Evolutionary conservation across 2,888 invertebrate genomes (phyloP), one percentile per base, ranked within the genome.

Genomic region (Caenorhabditis sp.): DNA sequence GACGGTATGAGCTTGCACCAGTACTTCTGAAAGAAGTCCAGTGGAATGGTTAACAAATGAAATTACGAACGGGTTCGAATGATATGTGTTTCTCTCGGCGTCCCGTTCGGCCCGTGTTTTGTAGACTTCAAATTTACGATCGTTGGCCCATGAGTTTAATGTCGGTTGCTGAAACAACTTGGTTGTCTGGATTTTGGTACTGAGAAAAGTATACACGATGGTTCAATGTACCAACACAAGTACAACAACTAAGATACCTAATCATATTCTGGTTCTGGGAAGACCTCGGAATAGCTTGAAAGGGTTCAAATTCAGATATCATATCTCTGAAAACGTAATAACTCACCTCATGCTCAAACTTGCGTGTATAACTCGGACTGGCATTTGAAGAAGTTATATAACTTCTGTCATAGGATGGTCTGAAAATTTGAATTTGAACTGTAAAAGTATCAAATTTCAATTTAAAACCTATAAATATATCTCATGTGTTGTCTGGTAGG

Each of bases 21-120:
- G 85, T 85, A 24, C 76, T 84, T 72, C 70, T 80, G 54, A 54
- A 70, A 58, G 14, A 12, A 8, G 6, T 49, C 28, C 7, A n/a
- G 12, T 31, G 6, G 35, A 16, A 5, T 14, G 19, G n/a, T 26
- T 35, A 12, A 6, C 19, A 6, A 31, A 58, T 31, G 0, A 8
- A 31, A 58, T 16, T 22, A 26, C 82, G 44, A 44, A 79, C 77
- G 56, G 44, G 38, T 58, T 73, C 14, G 82, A 19, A 41, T 85
- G 85, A 74, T 85, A 82, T 22, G 89, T 88, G 49, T 88, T 87
- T 70, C 82, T 85, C 74, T 91, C 90, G 10, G 90, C 87, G 59
- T 89, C 90, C 49, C 91, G 80, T 80, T 91, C 91, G 1, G 91
- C 91, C 24, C 91, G 79, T 35, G 91, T 91, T 75, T 90, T 89